Evolutionary conservation across 2,888 invertebrate species (phyloP).

Genomic region (Odontocolon sp.): DNA sequence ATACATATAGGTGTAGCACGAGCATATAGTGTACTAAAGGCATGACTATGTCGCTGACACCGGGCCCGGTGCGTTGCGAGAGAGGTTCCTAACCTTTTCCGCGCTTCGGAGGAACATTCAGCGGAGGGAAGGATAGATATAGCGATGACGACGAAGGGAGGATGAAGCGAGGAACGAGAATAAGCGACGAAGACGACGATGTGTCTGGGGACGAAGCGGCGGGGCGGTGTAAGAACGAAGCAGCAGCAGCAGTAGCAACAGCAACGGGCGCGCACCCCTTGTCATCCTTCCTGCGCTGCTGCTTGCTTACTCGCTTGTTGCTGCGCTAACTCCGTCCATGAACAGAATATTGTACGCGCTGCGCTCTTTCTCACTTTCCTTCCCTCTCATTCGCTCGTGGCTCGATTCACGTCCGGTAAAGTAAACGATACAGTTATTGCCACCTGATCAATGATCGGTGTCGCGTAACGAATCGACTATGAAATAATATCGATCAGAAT

Average conservation of each 20-base stretch:
- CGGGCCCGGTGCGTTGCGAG: slow-evolving; percentile 15
- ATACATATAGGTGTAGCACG: too few relatives aligned
- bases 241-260: too few relatives aligned
- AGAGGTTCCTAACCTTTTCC: slow-evolving; percentile 49
- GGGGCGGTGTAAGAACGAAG: slow-evolving; percentile 20
- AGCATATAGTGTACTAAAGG: background rate
- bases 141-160: slow-evolving; percentile 17
- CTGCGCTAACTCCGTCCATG: slow-evolving; percentile 12
- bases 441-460: too few relatives aligned
- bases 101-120: slow-evolving; percentile 13
- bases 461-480: too few relatives aligned
- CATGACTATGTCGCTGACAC: background rate
- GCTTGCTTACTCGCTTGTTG: background rate
- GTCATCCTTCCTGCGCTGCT: slow-evolving; percentile 6
- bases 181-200: slow-evolving; percentile 28
- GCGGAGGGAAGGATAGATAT: slow-evolving; percentile 31
- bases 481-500: too few relatives aligned
- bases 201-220: slow-evolving; percentile 47
- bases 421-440: too few relatives aligned
- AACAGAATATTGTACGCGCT: slow-evolving; percentile 28
- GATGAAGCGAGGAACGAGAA: slow-evolving; percentile 1
- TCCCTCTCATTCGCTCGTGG: slow-evolving; percentile 4
- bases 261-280: background rate
- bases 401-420: slow-evolving; percentile 38
- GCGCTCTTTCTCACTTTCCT: background rate